Evolutionary conservation across 2,113 vertebrate genomes (phyloP).

Genomic region (Onychorhynchus coronatus): DNA sequence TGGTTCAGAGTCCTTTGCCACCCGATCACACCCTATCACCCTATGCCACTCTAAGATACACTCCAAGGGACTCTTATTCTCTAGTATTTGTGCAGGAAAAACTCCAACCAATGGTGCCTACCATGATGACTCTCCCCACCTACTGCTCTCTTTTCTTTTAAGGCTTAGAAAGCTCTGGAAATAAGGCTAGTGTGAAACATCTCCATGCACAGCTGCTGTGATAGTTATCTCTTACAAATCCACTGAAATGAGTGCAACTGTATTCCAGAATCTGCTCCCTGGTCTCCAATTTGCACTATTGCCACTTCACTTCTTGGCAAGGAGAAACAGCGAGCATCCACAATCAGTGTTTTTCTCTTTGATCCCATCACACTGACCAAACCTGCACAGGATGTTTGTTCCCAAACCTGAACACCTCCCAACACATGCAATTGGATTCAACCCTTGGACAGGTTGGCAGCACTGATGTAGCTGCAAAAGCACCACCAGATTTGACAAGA

Average conservation of each 20-base stretch:
- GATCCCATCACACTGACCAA: neutral
- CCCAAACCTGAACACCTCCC: neutral
- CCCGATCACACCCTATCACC: neutral
- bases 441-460: neutral
- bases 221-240: neutral
- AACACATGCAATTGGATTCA: neutral
- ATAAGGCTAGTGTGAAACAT: neutral
- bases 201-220: neutral
- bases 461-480: neutral
- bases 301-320: neutral
- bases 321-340: neutral
- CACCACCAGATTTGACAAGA: neutral
- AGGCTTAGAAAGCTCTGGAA: neutral
- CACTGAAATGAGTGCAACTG: neutral
- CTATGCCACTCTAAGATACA: neutral
- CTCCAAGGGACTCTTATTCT: neutral
- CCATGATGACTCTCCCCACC: neutral
- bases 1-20: neutral
- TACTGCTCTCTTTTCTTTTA: neutral
- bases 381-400: neutral
- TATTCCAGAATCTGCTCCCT: neutral
- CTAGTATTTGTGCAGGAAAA: neutral
- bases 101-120: neutral
- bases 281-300: neutral
- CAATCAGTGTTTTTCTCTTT: neutral